Conservation (phyloP, 1,140 invertebrate species). For the Zaprionus africanus region DNA sequence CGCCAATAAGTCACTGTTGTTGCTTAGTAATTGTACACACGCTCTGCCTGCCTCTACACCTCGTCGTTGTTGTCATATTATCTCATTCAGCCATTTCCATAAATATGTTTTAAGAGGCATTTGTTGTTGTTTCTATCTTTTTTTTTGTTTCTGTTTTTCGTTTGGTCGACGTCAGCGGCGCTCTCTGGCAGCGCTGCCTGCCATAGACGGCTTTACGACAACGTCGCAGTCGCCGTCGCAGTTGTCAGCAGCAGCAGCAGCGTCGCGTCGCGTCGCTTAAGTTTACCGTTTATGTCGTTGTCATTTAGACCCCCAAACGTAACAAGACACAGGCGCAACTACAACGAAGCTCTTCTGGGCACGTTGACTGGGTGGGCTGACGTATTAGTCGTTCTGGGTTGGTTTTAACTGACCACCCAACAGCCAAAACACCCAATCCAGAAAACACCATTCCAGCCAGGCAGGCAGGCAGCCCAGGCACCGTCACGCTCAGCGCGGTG, state of each 20-base stretch:
- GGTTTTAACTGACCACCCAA: conserved; percentile 32
- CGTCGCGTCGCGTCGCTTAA: conserved; percentile 13
- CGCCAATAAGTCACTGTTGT: conserved; percentile 77
- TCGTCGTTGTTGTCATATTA: conserved; percentile 67
- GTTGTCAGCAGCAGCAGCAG: neutral
- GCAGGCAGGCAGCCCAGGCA: conserved; percentile 25
- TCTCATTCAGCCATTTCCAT: conserved; percentile 63
- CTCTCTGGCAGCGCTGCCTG: conserved; percentile 10
- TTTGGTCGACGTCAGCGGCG: conserved; percentile 52
- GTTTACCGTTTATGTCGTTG: conserved; percentile 51
- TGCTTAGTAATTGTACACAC: conserved; percentile 68
- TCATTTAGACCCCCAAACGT: conserved; percentile 38
- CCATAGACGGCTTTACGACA: conserved; percentile 55
- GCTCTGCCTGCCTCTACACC: conserved; percentile 29
- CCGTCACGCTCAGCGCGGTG: conserved; percentile 69
- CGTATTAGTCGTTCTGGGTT: conserved; percentile 31
- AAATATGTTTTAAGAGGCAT: conserved; percentile 37
- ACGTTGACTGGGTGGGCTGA: conserved; percentile 54
- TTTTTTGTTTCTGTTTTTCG: conserved; percentile 38
- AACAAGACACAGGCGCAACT: conserved; percentile 35
- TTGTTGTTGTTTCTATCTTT: conserved; percentile 12
- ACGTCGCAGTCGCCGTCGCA: conserved; percentile 23
- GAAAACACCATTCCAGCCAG: conserved; percentile 37
- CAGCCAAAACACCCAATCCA: conserved; percentile 51
- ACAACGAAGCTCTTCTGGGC: conserved; percentile 37